A percentile compares a stretch with the other conserved stretches of the same genome.
Evolutionary conservation across 2,888 invertebrate genomes (phyloP).

Genomic region (Labia minor): DNA sequence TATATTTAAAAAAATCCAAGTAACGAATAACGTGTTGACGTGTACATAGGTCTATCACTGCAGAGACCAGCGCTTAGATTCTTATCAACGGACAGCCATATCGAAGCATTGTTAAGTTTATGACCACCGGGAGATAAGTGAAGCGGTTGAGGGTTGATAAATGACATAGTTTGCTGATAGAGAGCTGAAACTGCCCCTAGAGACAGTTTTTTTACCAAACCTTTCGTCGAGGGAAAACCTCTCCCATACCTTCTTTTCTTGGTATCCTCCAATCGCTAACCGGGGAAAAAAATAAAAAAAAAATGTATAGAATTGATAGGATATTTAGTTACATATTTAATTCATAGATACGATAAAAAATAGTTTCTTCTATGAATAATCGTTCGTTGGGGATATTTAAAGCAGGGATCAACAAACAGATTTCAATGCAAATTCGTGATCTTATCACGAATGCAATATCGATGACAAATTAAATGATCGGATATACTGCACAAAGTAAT

Average conservation of each 20-base stretch:
- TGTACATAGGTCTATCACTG: background rate
- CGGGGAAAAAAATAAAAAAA: background rate
- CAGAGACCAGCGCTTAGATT: background rate
- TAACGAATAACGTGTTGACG: background rate
- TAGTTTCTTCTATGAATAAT: background rate
- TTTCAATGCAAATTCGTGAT: constrained; percentile 7
- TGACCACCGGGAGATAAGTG: background rate
- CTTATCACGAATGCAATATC: constrained; percentile 7
- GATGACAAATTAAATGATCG: constrained; percentile 13
- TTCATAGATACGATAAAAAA: background rate
- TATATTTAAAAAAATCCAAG: background rate
- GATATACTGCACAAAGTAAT: constrained; percentile 1
- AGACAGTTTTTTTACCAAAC: background rate
- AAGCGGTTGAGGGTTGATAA: background rate
- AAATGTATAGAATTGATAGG: background rate
- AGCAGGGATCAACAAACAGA: constrained; percentile 8
- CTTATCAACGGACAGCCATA: background rate
- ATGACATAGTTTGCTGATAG: background rate
- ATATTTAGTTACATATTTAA: background rate
- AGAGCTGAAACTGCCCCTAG: background rate
- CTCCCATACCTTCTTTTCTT: background rate
- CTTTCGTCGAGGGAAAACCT: background rate
- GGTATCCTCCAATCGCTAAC: too few relatives aligned
- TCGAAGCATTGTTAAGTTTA: background rate
- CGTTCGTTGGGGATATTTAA: background rate